Evolutionary conservation across 2,797 vertebrate genomes (phyloP), one percentile per base, ranked within the genome.

Genomic region (Furcifer pardalis): DNA sequence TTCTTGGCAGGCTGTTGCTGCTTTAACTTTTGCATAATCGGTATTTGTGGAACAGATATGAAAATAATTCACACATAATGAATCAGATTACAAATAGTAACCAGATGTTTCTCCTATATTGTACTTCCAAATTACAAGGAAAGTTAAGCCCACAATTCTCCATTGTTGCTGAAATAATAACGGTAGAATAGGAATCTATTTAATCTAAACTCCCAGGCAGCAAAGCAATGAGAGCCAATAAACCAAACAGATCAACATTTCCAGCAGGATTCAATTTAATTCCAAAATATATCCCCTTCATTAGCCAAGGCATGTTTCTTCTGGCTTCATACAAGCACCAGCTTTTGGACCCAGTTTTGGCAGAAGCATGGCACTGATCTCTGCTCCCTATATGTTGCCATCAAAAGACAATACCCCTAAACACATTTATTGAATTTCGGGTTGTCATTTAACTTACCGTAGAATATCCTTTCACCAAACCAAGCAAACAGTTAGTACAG

Each of bases 31-130:
- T 82, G 80, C 44, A 44, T 23, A 40, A 63, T 0, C 7, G 27
- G 75, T 84, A 84, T 86, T 87, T 85, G 52, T 74, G 74, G 56
- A 90, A 84, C 46, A 7, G 7, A 25, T 37, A 84, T 77, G 80
- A 80, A 49, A 66, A 9, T 65, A 80, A 82, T 6, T 7, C 76
- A 1, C 69, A 7, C 56, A 85, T 86, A 60, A 73, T 75, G 56
- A 27, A 82, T 49, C 86, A n/a, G n/a, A n/a, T n/a, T n/a, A n/a
- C 52, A 73, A 1, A 85, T 84, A 86, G 72, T 4, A 86, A 72
- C 3, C 1, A 0, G 5, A 72, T 83, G 23, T 4, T 2, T 88
- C n/a, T 74, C 84, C 12, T 87, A 5, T 42, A 60, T 88, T 65
- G 15, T 12, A 83, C 30, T 46, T 82, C 25, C 8, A 86, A 83